These are phyloP conservation scores for Sprattus sprattus DNA, from an alignment of 2,113 vertebrate genomes.

Conservation along the genomic window DNA sequence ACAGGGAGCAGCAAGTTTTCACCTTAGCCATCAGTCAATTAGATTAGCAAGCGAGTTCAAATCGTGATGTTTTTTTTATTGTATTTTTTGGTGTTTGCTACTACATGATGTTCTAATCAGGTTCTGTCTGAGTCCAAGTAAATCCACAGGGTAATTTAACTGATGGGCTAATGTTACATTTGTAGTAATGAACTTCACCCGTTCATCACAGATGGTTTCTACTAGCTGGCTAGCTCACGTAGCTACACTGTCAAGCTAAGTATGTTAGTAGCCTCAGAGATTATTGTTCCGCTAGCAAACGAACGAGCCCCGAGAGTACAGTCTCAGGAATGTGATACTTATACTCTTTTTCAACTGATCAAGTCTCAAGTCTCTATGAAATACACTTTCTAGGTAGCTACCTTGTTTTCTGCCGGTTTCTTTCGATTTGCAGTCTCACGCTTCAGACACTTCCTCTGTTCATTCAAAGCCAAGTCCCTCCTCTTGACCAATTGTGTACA, in stretches of 20 bases:
- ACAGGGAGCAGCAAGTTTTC: not conserved
- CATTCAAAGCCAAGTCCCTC: conserved; percentile 60
- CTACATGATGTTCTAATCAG: not conserved
- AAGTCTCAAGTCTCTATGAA: not conserved
- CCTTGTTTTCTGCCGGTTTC: conserved; percentile 48
- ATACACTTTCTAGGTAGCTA: conserved; percentile 35
- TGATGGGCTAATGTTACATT: not conserved
- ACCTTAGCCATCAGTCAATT: not conserved
- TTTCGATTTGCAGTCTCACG: conserved; percentile 75
- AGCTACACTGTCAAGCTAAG: conserved; percentile 11
- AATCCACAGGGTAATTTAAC: not conserved
- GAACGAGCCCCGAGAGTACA: not conserved
- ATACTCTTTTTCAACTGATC: not conserved
- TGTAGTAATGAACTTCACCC: not conserved
- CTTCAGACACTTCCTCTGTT: conserved; percentile 64
- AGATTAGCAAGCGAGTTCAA: conserved; percentile 11
- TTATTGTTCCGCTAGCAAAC: not conserved
- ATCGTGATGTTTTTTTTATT: not conserved
- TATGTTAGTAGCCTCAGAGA: not conserved
- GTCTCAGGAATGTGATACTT: not conserved
- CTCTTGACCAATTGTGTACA: conserved; percentile 60
- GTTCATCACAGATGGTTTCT: not conserved
- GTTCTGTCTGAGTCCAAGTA: not conserved
- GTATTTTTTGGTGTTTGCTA: not conserved
- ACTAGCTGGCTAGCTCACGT: conserved; percentile 22